phyloP scores from a whole-genome alignment of 2,888 invertebrate genomes.

The Chelonus formosanus region DNA sequence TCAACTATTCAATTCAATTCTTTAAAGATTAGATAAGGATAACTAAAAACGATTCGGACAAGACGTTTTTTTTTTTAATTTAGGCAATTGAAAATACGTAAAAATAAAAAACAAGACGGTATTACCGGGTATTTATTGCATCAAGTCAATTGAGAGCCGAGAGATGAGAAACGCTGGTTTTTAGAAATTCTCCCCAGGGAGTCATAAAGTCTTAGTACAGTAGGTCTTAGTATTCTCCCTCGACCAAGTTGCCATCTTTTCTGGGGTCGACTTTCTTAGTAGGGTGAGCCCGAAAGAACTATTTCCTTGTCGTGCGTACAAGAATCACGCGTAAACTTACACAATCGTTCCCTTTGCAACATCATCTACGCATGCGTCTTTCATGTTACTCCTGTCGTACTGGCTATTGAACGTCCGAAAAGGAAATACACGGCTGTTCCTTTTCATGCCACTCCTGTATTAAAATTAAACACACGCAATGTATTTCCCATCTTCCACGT shows the following conservation, averaged over 20 bases:
- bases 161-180: constrained; percentile 48
- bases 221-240: constrained; percentile 32
- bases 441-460: background rate
- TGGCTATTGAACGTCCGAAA: constrained; percentile 4
- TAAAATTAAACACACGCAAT: background rate
- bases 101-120: constrained; percentile 8
- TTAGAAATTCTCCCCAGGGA: constrained; percentile 44
- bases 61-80: too few relatives aligned
- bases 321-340: constrained; percentile 36
- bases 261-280: constrained; percentile 38
- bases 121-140: background rate
- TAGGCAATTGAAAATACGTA: background rate
- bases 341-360: constrained; percentile 14
- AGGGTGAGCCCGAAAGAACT: constrained; percentile 26
- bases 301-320: constrained; percentile 30
- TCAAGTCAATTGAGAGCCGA: constrained; percentile 27
- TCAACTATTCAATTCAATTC: background rate
- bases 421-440: background rate
- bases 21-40: background rate
- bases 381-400: background rate
- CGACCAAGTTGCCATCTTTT: constrained; percentile 37
- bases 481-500: too few relatives aligned
- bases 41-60: background rate
- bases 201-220: constrained; percentile 41
- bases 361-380: constrained; percentile 17